These are phyloP conservation scores for Lanius ludovicianus DNA, from an alignment of 2,113 vertebrate genomes.

Conservation along the genomic window DNA sequence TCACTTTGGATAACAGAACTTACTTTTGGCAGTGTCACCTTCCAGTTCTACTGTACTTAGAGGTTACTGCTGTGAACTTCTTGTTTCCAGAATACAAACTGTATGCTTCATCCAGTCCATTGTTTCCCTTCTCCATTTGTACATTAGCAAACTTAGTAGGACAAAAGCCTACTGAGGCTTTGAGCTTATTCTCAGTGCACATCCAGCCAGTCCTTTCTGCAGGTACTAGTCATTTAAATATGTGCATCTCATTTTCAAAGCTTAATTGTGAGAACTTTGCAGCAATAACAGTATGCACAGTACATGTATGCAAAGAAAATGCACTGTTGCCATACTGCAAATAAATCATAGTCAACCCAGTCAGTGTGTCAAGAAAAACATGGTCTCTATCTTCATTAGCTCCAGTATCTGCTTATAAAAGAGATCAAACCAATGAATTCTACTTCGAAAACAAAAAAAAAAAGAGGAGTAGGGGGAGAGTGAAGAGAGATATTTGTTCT, in stretches of 20 bases:
- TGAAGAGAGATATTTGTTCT: not conserved
- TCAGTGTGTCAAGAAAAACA: not conserved
- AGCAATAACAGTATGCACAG: not conserved
- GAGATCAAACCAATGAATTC: not conserved
- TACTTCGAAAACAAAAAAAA: not conserved
- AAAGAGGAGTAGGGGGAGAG: rapidly evolving
- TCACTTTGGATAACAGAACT: not conserved
- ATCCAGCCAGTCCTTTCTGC: not conserved
- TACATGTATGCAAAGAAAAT: not conserved
- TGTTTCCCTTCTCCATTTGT: not conserved
- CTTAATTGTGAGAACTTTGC: not conserved
- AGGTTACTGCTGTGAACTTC: not conserved
- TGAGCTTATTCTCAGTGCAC: not conserved
- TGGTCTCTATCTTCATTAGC: not conserved
- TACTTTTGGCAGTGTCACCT: not conserved
- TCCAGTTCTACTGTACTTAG: not conserved
- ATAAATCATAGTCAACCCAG: not conserved
- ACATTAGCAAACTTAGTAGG: not conserved
- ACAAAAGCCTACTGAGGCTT: not conserved
- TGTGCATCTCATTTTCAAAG: not conserved
- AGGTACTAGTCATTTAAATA: not conserved
- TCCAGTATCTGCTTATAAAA: not conserved
- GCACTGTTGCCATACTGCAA: not conserved
- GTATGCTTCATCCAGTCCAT: not conserved
- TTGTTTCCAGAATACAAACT: not conserved